phyloP scores from a whole-genome alignment of 2,113 vertebrate genomes.

The Terrapene triunguis region DNA sequence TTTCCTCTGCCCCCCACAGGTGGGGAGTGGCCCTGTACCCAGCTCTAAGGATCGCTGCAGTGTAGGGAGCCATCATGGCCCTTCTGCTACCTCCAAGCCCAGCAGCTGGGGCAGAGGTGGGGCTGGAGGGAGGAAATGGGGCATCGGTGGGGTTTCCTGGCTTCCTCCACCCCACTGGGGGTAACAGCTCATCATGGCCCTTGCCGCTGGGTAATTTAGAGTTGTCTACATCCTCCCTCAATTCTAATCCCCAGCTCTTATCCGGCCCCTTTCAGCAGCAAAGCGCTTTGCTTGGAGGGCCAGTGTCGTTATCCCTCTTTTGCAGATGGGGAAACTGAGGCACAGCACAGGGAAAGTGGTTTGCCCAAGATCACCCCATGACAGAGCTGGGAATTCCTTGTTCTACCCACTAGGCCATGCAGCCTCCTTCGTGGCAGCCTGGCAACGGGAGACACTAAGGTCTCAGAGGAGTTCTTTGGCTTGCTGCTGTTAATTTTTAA shows the following conservation, averaged over 20 bases:
- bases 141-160: neutral
- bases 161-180: neutral
- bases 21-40: neutral
- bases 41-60: neutral
- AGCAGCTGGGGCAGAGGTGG: too few species aligned
- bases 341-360: neutral
- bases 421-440: neutral
- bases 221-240: neutral
- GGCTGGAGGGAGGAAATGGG: neutral
- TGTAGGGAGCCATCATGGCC: neutral
- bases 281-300: neutral
- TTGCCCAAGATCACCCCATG: too few species aligned
- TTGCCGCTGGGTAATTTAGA: neutral
- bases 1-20: neutral
- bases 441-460: neutral
- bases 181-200: too few species aligned
- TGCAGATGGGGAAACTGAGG: neutral
- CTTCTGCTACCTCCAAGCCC: neutral
- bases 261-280: neutral
- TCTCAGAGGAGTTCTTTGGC: neutral
- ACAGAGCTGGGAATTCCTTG: neutral
- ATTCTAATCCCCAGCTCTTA: neutral
- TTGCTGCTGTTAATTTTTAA: neutral
- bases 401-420: neutral
- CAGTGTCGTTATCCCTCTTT: neutral